Evolutionary conservation across 2,113 vertebrate genomes (phyloP).

Genomic region (Dicentrarchus labrax): DNA sequence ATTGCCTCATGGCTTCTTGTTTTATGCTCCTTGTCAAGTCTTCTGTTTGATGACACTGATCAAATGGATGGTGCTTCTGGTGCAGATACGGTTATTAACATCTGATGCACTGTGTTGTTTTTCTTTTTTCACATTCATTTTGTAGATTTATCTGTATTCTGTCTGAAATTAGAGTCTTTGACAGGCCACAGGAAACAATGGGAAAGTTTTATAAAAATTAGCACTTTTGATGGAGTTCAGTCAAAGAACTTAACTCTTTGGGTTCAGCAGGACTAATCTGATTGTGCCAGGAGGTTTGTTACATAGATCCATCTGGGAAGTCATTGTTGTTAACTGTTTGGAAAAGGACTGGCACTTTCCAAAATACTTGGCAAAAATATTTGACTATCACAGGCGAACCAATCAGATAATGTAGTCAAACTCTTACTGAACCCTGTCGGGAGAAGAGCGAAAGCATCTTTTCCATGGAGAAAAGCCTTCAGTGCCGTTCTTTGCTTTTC

Average conservation of each 20-base stretch:
- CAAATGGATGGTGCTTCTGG: neutral
- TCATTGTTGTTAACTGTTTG: too few species aligned
- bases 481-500: too few species aligned
- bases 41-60: constrained; percentile 22
- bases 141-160: neutral
- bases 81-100: constrained; percentile 10
- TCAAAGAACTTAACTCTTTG: neutral
- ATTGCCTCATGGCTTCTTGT: neutral
- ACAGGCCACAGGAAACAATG: neutral
- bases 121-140: neutral
- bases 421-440: too few species aligned
- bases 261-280: neutral
- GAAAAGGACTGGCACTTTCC: too few species aligned
- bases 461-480: too few species aligned
- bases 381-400: too few species aligned
- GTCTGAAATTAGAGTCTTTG: neutral
- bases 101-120: neutral
- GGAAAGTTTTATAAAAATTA: neutral
- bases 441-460: too few species aligned
- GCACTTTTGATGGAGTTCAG: neutral
- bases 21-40: constrained; percentile 13
- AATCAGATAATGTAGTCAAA: too few species aligned
- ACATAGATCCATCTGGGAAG: too few species aligned
- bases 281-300: too few species aligned
- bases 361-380: too few species aligned